These are phyloP conservation scores for Dendrolimus kikuchii DNA, from an alignment of 1,140 invertebrate species.

Conservation along the genomic window DNA sequence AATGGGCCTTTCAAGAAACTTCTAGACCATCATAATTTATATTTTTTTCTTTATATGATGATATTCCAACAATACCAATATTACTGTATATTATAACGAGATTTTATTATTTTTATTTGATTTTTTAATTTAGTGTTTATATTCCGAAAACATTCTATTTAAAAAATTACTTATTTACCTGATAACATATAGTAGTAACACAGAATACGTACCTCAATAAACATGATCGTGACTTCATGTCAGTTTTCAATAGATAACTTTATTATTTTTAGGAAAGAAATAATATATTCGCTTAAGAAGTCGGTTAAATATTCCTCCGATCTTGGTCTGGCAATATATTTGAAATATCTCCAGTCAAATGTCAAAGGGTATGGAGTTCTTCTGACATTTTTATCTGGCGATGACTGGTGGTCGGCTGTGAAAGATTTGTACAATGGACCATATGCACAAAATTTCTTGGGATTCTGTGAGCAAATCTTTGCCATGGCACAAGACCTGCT, in stretches of 20 bases:
- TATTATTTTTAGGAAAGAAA: constrained; percentile 32
- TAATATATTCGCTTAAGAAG: constrained; percentile 27
- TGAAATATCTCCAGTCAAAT: constrained; percentile 54
- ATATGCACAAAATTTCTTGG: constrained; percentile 35
- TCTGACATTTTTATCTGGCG: constrained; percentile 45
- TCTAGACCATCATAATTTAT: no score
- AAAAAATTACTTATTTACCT: no score
- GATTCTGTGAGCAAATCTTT: constrained; percentile 41
- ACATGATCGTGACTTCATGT: no score
- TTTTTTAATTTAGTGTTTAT: no score
- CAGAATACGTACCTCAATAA: no score
- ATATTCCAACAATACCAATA: no score
- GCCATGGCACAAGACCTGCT: constrained; percentile 50
- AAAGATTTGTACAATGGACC: constrained; percentile 42
- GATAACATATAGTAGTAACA: no score
- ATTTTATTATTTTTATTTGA: no score
- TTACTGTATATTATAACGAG: no score
- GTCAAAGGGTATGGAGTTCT: constrained; percentile 43
- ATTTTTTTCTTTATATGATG: no score
- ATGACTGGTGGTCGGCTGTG: constrained; percentile 56
- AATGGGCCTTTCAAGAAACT: no score
- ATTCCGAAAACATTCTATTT: no score
- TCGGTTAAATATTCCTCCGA: constrained; percentile 50
- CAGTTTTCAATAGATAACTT: not conserved
- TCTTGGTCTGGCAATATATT: constrained; percentile 43